Percentiles rank a stretch among this genome's conserved stretches.
Conservation (phyloP, 2,113 vertebrate species). For the Nibea coibor region DNA sequence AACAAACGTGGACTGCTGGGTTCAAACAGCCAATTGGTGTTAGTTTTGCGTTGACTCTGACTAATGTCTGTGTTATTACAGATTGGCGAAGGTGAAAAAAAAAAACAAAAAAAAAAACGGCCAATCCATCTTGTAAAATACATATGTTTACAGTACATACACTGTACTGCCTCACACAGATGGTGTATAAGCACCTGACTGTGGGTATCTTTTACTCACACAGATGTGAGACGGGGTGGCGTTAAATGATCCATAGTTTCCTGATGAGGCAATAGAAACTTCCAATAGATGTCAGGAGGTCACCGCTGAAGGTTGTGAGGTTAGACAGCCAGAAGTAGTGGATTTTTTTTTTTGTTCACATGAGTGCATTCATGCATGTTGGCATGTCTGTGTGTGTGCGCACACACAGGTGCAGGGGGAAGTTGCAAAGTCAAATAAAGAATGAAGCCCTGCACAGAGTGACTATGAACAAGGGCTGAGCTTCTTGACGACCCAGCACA, state of each 20-base stretch:
- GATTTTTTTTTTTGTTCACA: slow-evolving; percentile 21
- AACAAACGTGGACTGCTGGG: slow-evolving; percentile 18
- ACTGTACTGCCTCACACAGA: slow-evolving; percentile 16
- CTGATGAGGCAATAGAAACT: slow-evolving; percentile 57
- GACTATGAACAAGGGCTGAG: slow-evolving; percentile 4
- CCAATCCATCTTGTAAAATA: slow-evolving; percentile 8
- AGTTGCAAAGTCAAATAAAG: slow-evolving; percentile 25
- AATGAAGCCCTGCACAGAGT: background rate
- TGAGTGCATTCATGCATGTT: slow-evolving; percentile 7
- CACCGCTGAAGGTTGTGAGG: slow-evolving; percentile 33
- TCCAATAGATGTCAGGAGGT: slow-evolving; percentile 33
- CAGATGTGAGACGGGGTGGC: slow-evolving; percentile 29
- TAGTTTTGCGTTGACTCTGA: slow-evolving; percentile 28
- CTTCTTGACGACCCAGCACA: background rate
- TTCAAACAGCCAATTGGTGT: slow-evolving; percentile 32
- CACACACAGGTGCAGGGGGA: slow-evolving; percentile 14
- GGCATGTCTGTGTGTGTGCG: background rate
- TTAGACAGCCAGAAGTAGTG: slow-evolving; percentile 11
- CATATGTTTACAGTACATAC: slow-evolving; percentile 6
- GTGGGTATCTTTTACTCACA: slow-evolving; percentile 17
- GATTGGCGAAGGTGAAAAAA: slow-evolving; percentile 30
- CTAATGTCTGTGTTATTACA: slow-evolving; percentile 34
- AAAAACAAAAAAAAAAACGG: slow-evolving; percentile 1
- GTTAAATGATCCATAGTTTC: slow-evolving; percentile 54
- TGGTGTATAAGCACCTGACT: slow-evolving; percentile 18